Conservation (phyloP, 2,888 invertebrate genomes). For the Dolichopus griseipennis region DNA sequence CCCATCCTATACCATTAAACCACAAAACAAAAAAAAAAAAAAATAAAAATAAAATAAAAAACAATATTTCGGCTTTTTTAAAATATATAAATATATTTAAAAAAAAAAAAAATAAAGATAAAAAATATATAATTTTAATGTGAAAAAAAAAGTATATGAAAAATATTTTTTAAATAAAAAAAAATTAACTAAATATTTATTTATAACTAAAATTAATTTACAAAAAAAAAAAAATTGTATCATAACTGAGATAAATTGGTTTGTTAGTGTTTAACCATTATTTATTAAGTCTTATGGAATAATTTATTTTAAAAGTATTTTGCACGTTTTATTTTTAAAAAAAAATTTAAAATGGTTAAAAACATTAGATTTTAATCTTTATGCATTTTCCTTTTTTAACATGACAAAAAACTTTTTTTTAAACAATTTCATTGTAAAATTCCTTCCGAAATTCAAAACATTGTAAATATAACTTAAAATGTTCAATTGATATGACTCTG, state of each 20-base stretch:
- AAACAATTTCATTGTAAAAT: too few species aligned
- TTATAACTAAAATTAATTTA: background rate
- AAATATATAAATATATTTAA: slow-evolving; percentile 6
- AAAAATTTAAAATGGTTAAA: too few species aligned
- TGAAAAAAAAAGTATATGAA: background rate
- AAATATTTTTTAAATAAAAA: background rate
- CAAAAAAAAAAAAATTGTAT: background rate
- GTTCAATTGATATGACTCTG: too few species aligned
- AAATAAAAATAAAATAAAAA: background rate
- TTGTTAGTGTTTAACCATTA: background rate
- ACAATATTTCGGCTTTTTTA: background rate
- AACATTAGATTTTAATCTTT: too few species aligned
- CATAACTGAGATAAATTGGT: background rate
- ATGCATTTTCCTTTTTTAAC: too few species aligned
- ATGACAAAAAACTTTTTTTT: too few species aligned
- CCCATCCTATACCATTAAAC: too few species aligned
- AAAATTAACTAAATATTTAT: background rate
- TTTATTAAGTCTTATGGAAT: too few species aligned
- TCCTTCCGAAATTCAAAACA: too few species aligned
- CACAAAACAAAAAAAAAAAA: background rate
- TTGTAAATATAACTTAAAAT: too few species aligned
- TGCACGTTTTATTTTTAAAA: too few species aligned
- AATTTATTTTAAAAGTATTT: too few species aligned
- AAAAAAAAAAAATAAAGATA: background rate
- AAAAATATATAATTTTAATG: background rate